These are phyloP conservation scores for Dicrurus megarhynchus DNA, from an alignment of 2,113 vertebrate genomes.

Conservation along the genomic window DNA sequence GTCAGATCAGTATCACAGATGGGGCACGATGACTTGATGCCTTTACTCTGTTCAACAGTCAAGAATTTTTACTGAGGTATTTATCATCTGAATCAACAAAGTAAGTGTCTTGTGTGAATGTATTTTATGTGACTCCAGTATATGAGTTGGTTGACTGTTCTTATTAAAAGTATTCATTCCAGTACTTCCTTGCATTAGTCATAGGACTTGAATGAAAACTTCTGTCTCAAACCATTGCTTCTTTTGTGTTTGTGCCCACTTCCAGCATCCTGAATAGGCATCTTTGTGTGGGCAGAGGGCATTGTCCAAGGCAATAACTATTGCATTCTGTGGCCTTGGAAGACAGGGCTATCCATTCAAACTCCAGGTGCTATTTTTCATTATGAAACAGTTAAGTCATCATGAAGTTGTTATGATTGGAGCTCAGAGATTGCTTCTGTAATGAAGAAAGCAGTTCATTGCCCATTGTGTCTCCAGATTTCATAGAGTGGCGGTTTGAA, in stretches of 20 bases:
- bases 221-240: background rate
- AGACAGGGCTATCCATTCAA: background rate
- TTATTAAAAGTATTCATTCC: background rate
- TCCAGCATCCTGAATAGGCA: background rate
- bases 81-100: background rate
- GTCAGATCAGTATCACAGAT: background rate
- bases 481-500: background rate
- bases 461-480: background rate
- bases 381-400: background rate
- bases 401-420: background rate
- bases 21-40: background rate
- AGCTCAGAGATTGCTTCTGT: background rate
- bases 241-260: background rate
- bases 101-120: background rate
- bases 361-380: background rate
- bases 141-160: background rate
- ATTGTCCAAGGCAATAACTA: background rate
- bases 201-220: background rate
- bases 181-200: background rate
- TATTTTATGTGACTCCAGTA: background rate
- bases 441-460: background rate
- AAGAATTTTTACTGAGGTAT: background rate
- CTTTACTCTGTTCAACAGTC: background rate
- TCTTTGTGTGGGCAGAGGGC: background rate
- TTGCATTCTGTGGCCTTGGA: background rate